Evolutionary conservation across 1,140 invertebrate genomes (phyloP).

Genomic region (Bemisia tabaci): DNA sequence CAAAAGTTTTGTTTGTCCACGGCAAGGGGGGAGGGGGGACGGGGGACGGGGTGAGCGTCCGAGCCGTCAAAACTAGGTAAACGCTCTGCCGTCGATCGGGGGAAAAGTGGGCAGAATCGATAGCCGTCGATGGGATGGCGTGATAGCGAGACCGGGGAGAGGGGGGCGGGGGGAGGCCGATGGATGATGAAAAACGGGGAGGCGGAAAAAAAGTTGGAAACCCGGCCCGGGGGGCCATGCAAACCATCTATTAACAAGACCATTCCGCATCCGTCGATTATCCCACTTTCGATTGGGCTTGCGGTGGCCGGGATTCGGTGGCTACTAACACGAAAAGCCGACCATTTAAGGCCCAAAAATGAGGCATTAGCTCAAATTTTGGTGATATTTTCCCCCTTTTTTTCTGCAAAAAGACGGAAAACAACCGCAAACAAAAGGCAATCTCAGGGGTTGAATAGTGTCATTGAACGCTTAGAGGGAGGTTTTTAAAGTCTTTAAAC

Average conservation of each 20-base stretch:
- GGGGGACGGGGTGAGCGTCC: neutral
- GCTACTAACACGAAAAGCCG: no score
- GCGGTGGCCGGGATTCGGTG: no score
- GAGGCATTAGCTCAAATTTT: no score
- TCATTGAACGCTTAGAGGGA: no score
- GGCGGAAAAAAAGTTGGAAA: neutral
- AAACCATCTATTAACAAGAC: neutral
- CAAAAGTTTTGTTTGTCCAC: neutral
- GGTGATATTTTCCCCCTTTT: no score
- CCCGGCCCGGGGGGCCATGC: neutral
- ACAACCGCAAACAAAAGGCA: no score
- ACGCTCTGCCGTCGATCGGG: neutral
- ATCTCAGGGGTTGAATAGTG: no score
- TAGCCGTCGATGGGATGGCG: neutral
- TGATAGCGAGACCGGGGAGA: neutral
- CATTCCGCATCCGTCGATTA: neutral
- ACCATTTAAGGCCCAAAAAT: no score
- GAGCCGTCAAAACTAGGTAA: neutral
- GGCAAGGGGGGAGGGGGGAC: neutral
- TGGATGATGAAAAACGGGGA: no score
- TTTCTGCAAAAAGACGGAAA: no score
- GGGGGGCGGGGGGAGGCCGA: no score
- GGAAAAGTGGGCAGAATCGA: neutral
- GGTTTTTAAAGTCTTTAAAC: no score
- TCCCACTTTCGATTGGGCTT: neutral